Conservation (phyloP, 2,888 invertebrate species). For the Calameuta idolon region DNA sequence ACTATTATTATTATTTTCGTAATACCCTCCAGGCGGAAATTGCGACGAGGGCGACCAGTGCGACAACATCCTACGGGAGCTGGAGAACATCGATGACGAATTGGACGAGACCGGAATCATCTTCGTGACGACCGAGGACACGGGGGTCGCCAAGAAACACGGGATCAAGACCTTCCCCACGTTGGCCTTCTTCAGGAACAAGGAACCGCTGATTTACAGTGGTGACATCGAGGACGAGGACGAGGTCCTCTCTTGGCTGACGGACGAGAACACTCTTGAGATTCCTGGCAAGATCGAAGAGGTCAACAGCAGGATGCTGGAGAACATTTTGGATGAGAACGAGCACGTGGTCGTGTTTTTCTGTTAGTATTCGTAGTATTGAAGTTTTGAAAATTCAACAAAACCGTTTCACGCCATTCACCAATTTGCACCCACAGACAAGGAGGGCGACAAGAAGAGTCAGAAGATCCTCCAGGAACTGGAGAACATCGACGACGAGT, state of each 20-base stretch:
- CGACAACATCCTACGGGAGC: slow-evolving; percentile 84
- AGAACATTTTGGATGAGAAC: slow-evolving; percentile 88
- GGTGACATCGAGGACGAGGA: slow-evolving; percentile 93
- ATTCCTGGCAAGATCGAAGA: slow-evolving; percentile 94
- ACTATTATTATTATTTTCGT: slow-evolving; percentile 8
- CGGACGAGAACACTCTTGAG: slow-evolving; percentile 89
- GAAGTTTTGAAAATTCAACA: not conserved
- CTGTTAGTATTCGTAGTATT: slow-evolving; percentile 74
- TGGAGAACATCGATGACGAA: slow-evolving; percentile 94
- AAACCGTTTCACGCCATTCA: not conserved
- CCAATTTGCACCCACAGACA: slow-evolving; percentile 72
- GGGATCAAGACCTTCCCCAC: slow-evolving; percentile 88
- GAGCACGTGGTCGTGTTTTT: slow-evolving; percentile 93
- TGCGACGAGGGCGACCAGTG: slow-evolving; percentile 91
- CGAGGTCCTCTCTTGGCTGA: slow-evolving; percentile 90
- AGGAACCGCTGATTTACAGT: slow-evolving; percentile 85
- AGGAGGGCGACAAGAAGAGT: slow-evolving; percentile 90
- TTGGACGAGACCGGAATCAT: slow-evolving; percentile 93
- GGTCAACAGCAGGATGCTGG: slow-evolving; percentile 90
- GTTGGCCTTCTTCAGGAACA: slow-evolving; percentile 91
- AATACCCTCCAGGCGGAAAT: slow-evolving; percentile 74
- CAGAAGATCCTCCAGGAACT: slow-evolving; percentile 89
- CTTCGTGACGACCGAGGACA: slow-evolving; percentile 93
- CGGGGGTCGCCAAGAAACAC: slow-evolving; percentile 82
- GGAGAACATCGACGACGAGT: slow-evolving; percentile 94